Evolutionary conservation across 2,888 invertebrate genomes (phyloP), one percentile per base, ranked within the genome.

Genomic region (Argyresthia albistria): DNA sequence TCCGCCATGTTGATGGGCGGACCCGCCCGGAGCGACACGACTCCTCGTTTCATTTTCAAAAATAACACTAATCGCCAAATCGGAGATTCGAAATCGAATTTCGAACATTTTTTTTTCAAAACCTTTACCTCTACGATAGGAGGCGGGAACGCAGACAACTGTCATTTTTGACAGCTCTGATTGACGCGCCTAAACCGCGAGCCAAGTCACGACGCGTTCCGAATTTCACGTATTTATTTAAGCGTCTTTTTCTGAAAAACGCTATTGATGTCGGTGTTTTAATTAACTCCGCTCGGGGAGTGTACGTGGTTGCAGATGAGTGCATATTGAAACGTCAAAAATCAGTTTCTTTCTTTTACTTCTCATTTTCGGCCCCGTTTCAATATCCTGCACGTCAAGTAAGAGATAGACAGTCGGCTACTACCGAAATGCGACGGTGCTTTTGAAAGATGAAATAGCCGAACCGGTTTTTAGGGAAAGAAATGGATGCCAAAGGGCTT

Each of bases 271-370:
- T 35, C 48, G 64, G 58, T 60, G 54, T 64, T 67, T 75, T 78
- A 79, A 80, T 81, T 77, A 76, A 76, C 66, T 64, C 58, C 63
- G 48, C 55, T 54, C 54, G 54, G 54, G 55, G 55, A 53, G 56
- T 53, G 43, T 60, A 59, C 60, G 58, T 61, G 59, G 62, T 60
- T 64, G 66, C 63, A 73, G 79, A 74, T 78, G 83, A 84, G 82
- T 84, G 83, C 80, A 84, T 84, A 84, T 84, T 81, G 86, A 77
- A 83, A 82, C 65, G 84, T 86, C 86, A 81, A 76, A 80, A 78
- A 75, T 74, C 70, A 67, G 25, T 45, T 69, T 71, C 72, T 81
- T 84, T 81, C 83, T 86, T 86, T 84, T 84, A 69, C 76, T 76
- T 80, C 76, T 81, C 76, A 83, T 86, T 86, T 81, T 80, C 69